These are phyloP conservation scores for Babylonia areolata DNA, from an alignment of 1,140 invertebrate genomes.

Conservation along the genomic window DNA sequence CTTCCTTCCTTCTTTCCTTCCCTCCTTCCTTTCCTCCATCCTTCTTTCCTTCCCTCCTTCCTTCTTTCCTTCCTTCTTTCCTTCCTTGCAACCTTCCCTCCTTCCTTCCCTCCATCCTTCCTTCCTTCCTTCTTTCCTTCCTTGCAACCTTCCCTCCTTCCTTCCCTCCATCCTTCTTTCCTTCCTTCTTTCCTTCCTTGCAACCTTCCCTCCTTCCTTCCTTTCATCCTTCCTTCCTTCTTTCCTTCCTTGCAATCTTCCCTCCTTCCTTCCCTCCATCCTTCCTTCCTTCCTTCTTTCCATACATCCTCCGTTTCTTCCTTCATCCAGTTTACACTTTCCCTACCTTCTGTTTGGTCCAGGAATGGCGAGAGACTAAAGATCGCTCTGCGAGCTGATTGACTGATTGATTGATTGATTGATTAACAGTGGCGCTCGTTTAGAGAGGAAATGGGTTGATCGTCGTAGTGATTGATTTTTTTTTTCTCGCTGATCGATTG, in stretches of 20 bases:
- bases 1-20: no score
- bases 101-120: not conserved
- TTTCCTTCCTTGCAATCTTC: not conserved
- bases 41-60: not conserved
- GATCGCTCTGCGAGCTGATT: no score
- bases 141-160: no score
- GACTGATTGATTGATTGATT: no score
- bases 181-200: not conserved
- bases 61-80: not conserved
- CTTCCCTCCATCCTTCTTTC: not conserved
- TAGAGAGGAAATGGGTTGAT: no score
- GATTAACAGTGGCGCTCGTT: no score
- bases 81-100: not conserved
- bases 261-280: no score
- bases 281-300: not conserved
- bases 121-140: not conserved
- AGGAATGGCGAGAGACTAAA: no score
- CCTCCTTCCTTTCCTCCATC: not conserved
- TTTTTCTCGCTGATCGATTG: no score
- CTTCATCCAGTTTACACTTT: no score
- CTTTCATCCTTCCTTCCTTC: not conserved
- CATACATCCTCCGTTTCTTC: not conserved
- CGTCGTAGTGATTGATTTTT: no score
- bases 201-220: not conserved
- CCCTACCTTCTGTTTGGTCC: no score